Evolutionary conservation across 2,113 vertebrate genomes (phyloP).

Genomic region (Xiphophorus hellerii): DNA sequence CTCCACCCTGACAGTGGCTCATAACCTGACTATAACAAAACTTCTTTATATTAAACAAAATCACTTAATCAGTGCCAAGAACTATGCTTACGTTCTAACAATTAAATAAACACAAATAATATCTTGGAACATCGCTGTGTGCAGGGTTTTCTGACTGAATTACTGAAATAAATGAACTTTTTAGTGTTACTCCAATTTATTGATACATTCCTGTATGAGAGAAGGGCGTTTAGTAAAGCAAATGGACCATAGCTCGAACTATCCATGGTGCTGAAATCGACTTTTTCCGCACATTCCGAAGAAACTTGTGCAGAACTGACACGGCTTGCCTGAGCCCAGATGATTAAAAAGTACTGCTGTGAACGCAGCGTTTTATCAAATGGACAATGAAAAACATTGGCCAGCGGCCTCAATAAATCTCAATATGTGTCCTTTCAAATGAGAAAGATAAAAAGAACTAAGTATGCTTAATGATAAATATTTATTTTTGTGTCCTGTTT

Average conservation of each 20-base stretch:
- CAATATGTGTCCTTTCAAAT: not conserved
- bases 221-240: no score
- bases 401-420: not conserved
- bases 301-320: not conserved
- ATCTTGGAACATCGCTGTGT: no score
- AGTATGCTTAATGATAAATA: not conserved
- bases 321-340: no score
- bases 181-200: not conserved
- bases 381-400: not conserved
- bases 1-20: no score
- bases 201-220: not conserved
- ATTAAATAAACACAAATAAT: no score
- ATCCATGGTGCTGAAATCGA: constrained; percentile 70
- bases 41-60: no score
- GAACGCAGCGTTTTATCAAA: not conserved
- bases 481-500: not conserved
- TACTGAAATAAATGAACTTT: no score
- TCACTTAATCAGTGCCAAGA: no score
- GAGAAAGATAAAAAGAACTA: not conserved
- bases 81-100: no score
- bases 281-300: not conserved
- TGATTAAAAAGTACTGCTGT: not conserved
- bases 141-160: no score
- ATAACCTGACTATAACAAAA: no score
- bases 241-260: constrained; percentile 35